A percentile compares a stretch with the other conserved stretches of the same genome.
These are phyloP conservation scores for Anabas testudineus DNA, from an alignment of 2,797 vertebrate genomes.

Conservation along the genomic window DNA sequence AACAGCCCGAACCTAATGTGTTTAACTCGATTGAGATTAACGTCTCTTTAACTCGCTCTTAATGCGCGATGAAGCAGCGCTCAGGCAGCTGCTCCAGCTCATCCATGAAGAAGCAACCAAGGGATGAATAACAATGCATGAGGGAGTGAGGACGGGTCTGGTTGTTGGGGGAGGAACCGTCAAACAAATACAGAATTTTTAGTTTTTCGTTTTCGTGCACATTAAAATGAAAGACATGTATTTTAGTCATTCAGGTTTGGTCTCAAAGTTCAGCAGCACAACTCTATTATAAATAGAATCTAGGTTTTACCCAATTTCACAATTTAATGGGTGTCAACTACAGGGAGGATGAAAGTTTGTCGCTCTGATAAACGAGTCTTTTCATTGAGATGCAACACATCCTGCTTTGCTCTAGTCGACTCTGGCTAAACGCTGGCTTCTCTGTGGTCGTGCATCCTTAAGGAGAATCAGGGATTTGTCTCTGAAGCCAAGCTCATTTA, in stretches of 20 bases:
- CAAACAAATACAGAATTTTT: neutral
- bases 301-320: neutral
- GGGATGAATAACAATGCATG: slow-evolving; percentile 25
- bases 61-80: slow-evolving; percentile 12
- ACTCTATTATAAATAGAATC: neutral
- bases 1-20: slow-evolving; percentile 55
- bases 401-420: neutral
- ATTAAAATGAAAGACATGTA: neutral
- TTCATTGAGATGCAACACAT: neutral
- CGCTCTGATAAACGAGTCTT: slow-evolving; percentile 2
- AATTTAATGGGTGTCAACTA: neutral
- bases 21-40: slow-evolving; percentile 73
- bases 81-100: slow-evolving; percentile 15
- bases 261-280: neutral
- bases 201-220: neutral
- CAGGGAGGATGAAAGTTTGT: slow-evolving; percentile 9
- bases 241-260: neutral
- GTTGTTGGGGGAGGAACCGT: neutral
- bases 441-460: slow-evolving; percentile 14
- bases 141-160: slow-evolving; percentile 24
- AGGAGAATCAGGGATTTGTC: slow-evolving; percentile 19
- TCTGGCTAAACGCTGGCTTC: neutral
- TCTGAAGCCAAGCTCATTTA: slow-evolving; percentile 21
- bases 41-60: slow-evolving; percentile 45
- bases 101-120: neutral